A percentile compares a stretch with the other conserved stretches of the same genome.
Conservation (phyloP, 2,888 invertebrate genomes). For the Volucella inanis region DNA sequence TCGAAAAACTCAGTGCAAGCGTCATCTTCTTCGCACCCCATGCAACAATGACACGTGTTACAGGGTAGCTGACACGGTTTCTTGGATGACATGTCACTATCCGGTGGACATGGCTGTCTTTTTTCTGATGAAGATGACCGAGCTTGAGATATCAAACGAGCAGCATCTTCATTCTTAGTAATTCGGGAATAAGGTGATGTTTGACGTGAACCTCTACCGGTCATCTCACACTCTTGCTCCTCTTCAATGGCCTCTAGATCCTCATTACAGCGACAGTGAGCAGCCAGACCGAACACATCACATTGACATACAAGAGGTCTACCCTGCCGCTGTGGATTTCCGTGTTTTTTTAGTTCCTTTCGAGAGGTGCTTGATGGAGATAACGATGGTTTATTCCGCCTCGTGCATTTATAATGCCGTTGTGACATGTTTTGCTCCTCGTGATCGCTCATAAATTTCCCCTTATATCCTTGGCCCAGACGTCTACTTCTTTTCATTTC, state of each 20-base stretch:
- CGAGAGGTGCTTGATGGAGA: no score
- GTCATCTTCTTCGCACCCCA: conserved; percentile 66
- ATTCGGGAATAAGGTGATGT: not conserved
- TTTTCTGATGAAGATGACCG: no score
- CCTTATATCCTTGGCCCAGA: no score
- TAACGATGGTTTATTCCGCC: no score
- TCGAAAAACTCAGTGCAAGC: conserved; percentile 79
- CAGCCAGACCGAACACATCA: not conserved
- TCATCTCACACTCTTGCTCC: conserved; percentile 48
- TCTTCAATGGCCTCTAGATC: conserved; percentile 74
- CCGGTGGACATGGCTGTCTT: not conserved
- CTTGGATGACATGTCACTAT: conserved; percentile 34
- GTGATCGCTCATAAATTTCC: no score
- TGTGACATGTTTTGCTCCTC: no score
- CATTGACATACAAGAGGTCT: not conserved
- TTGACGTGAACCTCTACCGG: not conserved
- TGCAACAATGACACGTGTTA: not conserved
- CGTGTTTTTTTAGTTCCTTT: not conserved
- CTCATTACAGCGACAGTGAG: conserved; percentile 11
- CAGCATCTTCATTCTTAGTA: no score
- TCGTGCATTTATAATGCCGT: no score
- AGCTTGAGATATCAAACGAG: no score
- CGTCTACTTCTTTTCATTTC: no score
- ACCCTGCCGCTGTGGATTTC: not conserved
- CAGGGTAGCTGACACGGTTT: not conserved